Evolutionary conservation across 2,113 vertebrate genomes (phyloP).

Genomic region (Camelus dromedarius): DNA sequence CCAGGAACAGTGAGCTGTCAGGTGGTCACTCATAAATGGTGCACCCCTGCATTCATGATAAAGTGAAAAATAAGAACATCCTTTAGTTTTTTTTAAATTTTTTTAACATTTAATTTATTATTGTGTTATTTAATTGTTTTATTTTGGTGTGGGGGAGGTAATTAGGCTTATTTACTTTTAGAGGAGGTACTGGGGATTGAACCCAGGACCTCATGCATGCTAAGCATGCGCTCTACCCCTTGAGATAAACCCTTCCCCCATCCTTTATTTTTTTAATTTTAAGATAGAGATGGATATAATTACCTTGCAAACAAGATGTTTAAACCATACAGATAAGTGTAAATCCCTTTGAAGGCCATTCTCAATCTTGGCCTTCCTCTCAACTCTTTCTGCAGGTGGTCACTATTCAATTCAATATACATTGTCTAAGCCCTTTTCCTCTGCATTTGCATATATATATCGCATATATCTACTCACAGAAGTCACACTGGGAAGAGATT

Average conservation of each 20-base stretch:
- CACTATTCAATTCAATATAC: not conserved
- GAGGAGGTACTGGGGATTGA: too few species aligned
- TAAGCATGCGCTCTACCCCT: too few species aligned
- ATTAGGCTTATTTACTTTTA: too few species aligned
- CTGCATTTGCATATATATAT: not conserved
- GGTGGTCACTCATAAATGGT: not conserved
- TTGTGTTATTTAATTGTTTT: too few species aligned
- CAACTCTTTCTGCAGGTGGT: not conserved
- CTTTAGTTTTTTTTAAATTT: not conserved
- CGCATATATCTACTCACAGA: not conserved
- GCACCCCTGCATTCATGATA: not conserved
- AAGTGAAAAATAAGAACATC: not conserved
- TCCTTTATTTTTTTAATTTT: not conserved
- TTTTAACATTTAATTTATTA: too few species aligned
- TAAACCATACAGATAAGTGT: not conserved
- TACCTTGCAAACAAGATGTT: not conserved
- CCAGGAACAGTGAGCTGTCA: conserved; percentile 6
- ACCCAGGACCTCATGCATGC: too few species aligned
- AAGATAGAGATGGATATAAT: not conserved
- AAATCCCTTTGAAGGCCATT: not conserved
- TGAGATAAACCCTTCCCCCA: too few species aligned
- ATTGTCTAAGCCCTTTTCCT: not conserved
- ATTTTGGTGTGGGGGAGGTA: too few species aligned
- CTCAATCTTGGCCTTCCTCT: not conserved
- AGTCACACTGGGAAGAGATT: not conserved